phyloP scores from a whole-genome alignment of 2,113 vertebrate species.

The Pterophyllum scalare region DNA sequence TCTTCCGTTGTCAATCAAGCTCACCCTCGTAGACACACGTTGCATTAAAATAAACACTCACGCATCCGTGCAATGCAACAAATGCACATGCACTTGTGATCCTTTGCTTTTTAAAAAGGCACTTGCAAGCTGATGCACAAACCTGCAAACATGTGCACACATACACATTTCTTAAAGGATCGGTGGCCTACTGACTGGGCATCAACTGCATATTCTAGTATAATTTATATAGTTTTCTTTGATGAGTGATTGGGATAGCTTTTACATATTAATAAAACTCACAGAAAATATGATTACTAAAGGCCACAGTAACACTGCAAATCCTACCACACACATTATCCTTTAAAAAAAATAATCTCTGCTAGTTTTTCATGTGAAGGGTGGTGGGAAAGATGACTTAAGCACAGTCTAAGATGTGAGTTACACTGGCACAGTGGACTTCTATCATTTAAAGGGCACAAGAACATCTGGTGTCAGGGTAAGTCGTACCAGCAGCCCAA shows the following conservation, averaged over 20 bases:
- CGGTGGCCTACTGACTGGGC: not conserved
- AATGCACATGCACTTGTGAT: slow-evolving; percentile 37
- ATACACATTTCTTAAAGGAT: not conserved
- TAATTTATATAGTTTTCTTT: not conserved
- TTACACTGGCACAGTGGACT: slow-evolving; percentile 2
- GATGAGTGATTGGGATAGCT: not conserved
- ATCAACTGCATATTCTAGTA: not conserved
- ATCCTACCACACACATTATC: not conserved
- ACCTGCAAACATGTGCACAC: not conserved
- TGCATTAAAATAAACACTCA: slow-evolving; percentile 36
- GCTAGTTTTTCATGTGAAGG: not conserved
- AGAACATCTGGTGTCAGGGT: slow-evolving; percentile 50
- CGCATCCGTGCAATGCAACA: slow-evolving; percentile 16
- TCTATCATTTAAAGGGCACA: slow-evolving; percentile 30
- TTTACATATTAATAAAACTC: not conserved
- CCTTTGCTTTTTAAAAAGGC: not conserved
- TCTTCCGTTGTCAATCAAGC: slow-evolving; percentile 56
- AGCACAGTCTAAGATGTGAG: not conserved
- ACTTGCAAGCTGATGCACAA: slow-evolving; percentile 13
- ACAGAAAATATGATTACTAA: not conserved
- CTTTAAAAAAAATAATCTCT: not conserved
- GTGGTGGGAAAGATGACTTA: not conserved
- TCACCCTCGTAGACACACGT: not conserved
- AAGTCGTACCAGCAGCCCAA: not conserved
- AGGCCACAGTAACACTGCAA: not conserved